Evolutionary conservation across 2,888 invertebrate species (phyloP).

Genomic region (Lycaena phlaeas): DNA sequence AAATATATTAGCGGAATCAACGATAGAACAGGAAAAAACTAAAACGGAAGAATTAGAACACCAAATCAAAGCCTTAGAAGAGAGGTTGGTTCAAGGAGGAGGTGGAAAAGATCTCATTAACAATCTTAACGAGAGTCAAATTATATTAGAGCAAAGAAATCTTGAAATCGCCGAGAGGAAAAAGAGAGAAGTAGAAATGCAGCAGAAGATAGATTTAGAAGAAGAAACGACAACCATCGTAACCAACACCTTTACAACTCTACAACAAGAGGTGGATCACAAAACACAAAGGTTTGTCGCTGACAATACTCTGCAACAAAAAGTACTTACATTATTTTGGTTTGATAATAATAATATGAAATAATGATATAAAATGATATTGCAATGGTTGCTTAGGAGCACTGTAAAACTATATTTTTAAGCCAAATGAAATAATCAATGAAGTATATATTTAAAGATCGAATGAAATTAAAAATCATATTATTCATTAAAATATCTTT

Average conservation of each 20-base stretch:
- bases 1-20: constrained; percentile 50
- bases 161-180: constrained; percentile 92
- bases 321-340: too few relatives aligned
- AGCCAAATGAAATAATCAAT: background rate
- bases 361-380: too few relatives aligned
- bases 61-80: constrained; percentile 90
- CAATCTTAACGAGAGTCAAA: constrained; percentile 94
- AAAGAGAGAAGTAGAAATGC: constrained; percentile 92
- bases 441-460: too few relatives aligned
- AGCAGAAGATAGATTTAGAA: constrained; percentile 92
- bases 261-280: constrained; percentile 97
- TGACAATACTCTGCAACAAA: background rate
- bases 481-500: too few relatives aligned
- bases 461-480: too few relatives aligned
- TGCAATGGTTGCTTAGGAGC: too few relatives aligned
- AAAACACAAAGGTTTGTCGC: constrained; percentile 83
- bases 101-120: constrained; percentile 89
- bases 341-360: too few relatives aligned
- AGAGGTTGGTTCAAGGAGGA: constrained; percentile 90
- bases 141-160: constrained; percentile 85
- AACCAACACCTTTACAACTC: constrained; percentile 89
- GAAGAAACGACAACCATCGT: constrained; percentile 94
- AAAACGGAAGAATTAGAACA: constrained; percentile 83
- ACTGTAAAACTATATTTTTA: too few relatives aligned
- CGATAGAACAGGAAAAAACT: constrained; percentile 79